These are phyloP conservation scores for Drosophila sproati DNA, from an alignment of 1,140 invertebrate species.

Conservation along the genomic window DNA sequence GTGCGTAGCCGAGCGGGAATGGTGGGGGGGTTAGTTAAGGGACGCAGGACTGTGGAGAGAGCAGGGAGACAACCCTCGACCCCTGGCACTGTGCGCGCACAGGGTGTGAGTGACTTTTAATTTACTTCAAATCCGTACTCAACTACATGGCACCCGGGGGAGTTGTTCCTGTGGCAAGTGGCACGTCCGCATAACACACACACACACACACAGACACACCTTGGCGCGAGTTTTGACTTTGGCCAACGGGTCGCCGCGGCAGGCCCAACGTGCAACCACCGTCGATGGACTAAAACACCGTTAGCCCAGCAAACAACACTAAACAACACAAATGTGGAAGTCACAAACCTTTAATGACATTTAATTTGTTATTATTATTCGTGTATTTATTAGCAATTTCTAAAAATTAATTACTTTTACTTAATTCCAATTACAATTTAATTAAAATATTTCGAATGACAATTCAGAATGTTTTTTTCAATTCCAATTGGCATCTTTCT, in stretches of 20 bases:
- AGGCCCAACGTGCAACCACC: conserved; percentile 44
- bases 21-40: background rate
- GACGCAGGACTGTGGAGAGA: background rate
- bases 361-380: too few species aligned
- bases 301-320: conserved; percentile 36
- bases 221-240: conserved; percentile 64
- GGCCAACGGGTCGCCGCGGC: conserved; percentile 2
- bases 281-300: conserved; percentile 14
- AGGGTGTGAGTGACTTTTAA: conserved; percentile 83
- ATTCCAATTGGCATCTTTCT: too few species aligned
- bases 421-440: too few species aligned
- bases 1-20: conserved; percentile 24
- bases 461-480: too few species aligned
- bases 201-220: conserved; percentile 33
- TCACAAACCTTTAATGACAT: too few species aligned
- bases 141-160: conserved; percentile 76
- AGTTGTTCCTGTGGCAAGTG: conserved; percentile 64
- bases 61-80: conserved; percentile 22
- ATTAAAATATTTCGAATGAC: too few species aligned
- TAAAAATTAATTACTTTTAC: too few species aligned
- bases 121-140: conserved; percentile 84
- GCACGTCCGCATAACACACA: conserved; percentile 25
- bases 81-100: background rate
- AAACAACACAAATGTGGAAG: background rate
- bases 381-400: too few species aligned